phyloP scores from a whole-genome alignment of 2,888 invertebrate genomes.

The Petrolisthes cinctipes region DNA sequence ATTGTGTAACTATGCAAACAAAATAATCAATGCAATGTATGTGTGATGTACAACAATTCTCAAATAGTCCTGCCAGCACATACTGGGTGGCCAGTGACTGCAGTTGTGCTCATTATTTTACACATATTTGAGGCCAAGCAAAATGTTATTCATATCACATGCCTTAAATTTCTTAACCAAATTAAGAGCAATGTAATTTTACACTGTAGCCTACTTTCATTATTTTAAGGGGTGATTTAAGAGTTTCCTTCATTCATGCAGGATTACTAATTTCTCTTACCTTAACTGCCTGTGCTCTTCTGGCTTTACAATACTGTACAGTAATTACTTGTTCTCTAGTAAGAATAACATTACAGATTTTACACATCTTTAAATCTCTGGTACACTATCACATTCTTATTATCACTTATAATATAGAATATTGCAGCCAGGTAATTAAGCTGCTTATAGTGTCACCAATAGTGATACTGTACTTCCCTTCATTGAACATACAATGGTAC shows the following conservation, averaged over 20 bases:
- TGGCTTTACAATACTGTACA: no score
- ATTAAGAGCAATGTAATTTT: no score
- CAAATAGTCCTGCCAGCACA: not conserved
- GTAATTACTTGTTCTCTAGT: not conserved
- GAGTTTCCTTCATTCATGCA: not conserved
- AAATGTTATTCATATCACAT: no score
- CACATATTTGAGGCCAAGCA: no score
- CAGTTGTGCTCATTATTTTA: no score
- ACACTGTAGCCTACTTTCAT: not conserved
- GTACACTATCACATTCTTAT: not conserved
- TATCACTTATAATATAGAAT: not conserved
- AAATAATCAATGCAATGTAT: not conserved
- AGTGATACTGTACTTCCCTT: not conserved
- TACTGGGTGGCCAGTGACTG: not conserved
- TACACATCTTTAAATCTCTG: not conserved
- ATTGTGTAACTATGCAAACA: not conserved
- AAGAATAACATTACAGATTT: not conserved
- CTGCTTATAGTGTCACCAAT: slow-evolving; percentile 4
- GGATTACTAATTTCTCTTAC: not conserved
- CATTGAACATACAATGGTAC: slow-evolving; percentile 10
- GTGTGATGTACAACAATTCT: not conserved
- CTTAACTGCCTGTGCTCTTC: not conserved
- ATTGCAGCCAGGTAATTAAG: not conserved
- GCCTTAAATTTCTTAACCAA: no score
- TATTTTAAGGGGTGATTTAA: not conserved